phyloP scores from a whole-genome alignment of 2,888 invertebrate genomes.

The Pseudococcus viburni region DNA sequence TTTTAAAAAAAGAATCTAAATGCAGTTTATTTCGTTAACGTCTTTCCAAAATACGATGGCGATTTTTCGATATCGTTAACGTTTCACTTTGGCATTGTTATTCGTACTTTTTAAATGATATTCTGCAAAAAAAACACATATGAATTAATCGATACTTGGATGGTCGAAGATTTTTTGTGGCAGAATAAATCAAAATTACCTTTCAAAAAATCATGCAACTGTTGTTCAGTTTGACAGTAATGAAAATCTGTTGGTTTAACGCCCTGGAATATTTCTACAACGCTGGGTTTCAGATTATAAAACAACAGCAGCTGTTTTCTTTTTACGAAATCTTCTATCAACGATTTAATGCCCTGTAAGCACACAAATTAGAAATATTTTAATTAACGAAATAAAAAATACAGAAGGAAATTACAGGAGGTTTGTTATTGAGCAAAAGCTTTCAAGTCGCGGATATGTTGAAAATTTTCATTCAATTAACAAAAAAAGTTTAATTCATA shows the following conservation, averaged over 20 bases:
- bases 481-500: too few species aligned
- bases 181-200: conserved; percentile 70
- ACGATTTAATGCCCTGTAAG: conserved; percentile 76
- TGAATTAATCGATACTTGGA: not conserved
- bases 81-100: conserved; percentile 39
- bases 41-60: not conserved
- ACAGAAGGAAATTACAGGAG: too few species aligned
- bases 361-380: not conserved
- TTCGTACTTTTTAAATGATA: conserved; percentile 10
- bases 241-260: conserved; percentile 75
- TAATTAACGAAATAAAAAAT: not conserved
- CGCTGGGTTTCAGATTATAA: conserved; percentile 76
- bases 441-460: too few species aligned
- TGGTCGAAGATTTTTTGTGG: too few species aligned
- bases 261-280: conserved; percentile 75
- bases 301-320: conserved; percentile 76
- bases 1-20: not conserved
- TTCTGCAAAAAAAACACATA: not conserved
- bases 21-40: not conserved
- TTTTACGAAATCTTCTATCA: conserved; percentile 76
- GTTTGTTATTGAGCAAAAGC: too few species aligned
- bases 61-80: not conserved
- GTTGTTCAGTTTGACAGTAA: conserved; percentile 74
- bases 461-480: too few species aligned
- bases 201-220: conserved; percentile 75